Percentiles rank a stretch among this genome's conserved stretches.
These are phyloP conservation scores for Simalia tracyae DNA, from an alignment of 2,797 vertebrate species.

Conservation along the genomic window DNA sequence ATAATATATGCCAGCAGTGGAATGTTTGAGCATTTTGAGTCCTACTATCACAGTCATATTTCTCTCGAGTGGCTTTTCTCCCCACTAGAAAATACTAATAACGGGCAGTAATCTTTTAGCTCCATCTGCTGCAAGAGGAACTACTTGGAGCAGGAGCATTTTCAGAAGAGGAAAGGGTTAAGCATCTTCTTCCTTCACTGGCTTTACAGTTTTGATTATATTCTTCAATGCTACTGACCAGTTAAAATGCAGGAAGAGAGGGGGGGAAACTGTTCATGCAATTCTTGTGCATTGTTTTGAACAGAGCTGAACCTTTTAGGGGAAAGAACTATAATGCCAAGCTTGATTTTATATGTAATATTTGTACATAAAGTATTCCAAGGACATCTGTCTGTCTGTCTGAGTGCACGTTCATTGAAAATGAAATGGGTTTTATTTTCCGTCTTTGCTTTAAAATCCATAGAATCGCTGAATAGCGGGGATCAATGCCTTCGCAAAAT, in stretches of 20 bases:
- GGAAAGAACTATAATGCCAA: too few species aligned
- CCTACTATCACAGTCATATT: too few species aligned
- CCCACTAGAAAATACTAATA: neutral
- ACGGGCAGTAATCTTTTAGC: neutral
- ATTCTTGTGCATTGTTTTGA: neutral
- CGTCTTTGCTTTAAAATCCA: too few species aligned
- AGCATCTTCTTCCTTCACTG: neutral
- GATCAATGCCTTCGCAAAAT: too few species aligned
- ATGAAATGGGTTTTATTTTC: too few species aligned
- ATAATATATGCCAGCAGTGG: neutral
- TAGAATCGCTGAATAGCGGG: too few species aligned
- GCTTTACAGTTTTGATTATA: neutral
- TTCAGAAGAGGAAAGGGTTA: too few species aligned
- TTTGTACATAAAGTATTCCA: too few species aligned
- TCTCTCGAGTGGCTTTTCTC: neutral
- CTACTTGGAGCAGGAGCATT: neutral
- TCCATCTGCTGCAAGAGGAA: neutral
- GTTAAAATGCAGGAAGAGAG: too few species aligned
- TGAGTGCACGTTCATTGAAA: too few species aligned
- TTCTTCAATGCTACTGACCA: neutral
- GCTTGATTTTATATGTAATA: too few species aligned
- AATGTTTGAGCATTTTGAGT: neutral
- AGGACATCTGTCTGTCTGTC: too few species aligned
- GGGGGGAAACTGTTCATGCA: neutral
- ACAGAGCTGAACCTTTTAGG: neutral